Conservation (phyloP, 1,140 invertebrate genomes). For the Drosophila nebulosa region DNA sequence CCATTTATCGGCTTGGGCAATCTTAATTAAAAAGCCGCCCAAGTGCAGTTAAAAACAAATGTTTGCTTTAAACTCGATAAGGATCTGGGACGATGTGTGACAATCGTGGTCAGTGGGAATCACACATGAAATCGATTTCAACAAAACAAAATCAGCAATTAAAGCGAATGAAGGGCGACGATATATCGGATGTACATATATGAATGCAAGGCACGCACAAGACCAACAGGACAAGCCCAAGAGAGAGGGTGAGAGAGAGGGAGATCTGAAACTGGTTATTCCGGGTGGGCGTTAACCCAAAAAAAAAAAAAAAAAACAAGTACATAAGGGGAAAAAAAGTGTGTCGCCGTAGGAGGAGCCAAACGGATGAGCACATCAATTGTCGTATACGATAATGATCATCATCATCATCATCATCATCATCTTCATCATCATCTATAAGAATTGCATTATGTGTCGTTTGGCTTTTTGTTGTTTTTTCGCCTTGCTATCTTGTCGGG, state of each 20-base stretch:
- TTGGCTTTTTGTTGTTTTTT: constrained; percentile 11
- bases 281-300: constrained; percentile 8
- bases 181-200: constrained; percentile 27
- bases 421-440: constrained; percentile 9
- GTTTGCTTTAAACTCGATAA: constrained; percentile 71
- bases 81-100: constrained; percentile 31
- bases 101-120: constrained; percentile 60
- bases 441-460: not conserved
- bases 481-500: constrained; percentile 35
- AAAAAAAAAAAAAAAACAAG: not conserved
- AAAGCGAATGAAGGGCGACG: constrained; percentile 61
- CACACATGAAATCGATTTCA: constrained; percentile 64
- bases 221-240: constrained; percentile 10
- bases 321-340: constrained; percentile 14
- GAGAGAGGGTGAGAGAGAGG: not conserved
- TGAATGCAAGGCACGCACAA: constrained; percentile 66
- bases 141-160: constrained; percentile 68
- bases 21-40: constrained; percentile 75
- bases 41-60: constrained; percentile 62
- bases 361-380: constrained; percentile 8
- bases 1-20: constrained; percentile 60
- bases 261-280: constrained; percentile 10
- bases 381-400: not conserved
- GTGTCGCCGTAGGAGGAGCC: constrained; percentile 21
- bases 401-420: not conserved